These are phyloP conservation scores for Penaeus vannamei DNA, from an alignment of 1,140 invertebrate genomes.

Conservation along the genomic window DNA sequence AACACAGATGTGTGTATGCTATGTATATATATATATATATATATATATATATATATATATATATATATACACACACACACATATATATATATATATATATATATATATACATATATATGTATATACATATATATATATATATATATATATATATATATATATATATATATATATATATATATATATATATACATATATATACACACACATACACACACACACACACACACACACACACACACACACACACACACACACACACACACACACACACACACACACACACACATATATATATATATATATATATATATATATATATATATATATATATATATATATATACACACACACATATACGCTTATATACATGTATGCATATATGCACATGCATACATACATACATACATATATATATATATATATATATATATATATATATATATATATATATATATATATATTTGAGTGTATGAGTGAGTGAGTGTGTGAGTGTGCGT, in stretches of 20 bases:
- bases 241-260: neutral
- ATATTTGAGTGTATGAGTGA: no score
- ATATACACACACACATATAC: no score
- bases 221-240: no score
- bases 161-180: neutral
- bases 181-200: neutral
- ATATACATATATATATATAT: neutral
- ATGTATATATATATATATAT: neutral
- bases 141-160: slow-evolving; percentile 12
- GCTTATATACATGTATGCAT: neutral
- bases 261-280: neutral
- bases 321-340: neutral
- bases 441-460: no score
- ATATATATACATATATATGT: neutral
- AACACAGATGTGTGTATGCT: neutral
- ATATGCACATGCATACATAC: no score
- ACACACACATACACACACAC: rapidly evolving
- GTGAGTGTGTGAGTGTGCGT: no score
- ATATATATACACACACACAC: neutral
- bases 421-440: no score
- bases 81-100: neutral
- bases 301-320: neutral
- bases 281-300: neutral
- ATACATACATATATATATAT: no score
- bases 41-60: neutral